These are phyloP conservation scores for Dromas ardeola DNA, from an alignment of 2,113 vertebrate species.

Conservation along the genomic window DNA sequence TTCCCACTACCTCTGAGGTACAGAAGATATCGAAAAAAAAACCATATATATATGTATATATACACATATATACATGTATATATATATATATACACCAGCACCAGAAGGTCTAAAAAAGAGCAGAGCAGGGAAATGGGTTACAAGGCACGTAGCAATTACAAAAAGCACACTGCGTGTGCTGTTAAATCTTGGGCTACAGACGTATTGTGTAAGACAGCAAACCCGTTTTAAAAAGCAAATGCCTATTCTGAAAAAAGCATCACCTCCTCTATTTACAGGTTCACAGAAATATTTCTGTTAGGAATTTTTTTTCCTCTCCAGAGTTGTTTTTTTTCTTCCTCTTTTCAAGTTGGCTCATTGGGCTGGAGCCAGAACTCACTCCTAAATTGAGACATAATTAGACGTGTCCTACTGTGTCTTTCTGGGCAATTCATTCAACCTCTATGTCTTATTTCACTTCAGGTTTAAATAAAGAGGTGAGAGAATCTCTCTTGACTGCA, in stretches of 20 bases:
- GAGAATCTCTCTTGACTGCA: background rate
- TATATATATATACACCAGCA: background rate
- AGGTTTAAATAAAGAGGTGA: background rate
- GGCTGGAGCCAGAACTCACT: background rate
- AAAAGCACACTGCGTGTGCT: background rate
- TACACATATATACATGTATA: too few relatives aligned
- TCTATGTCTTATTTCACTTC: background rate
- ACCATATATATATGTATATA: background rate
- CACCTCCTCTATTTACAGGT: background rate
- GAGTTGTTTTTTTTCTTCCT: background rate
- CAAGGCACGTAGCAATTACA: background rate
- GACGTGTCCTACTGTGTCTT: background rate
- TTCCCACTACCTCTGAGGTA: background rate
- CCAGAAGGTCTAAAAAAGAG: background rate
- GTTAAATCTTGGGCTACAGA: background rate
- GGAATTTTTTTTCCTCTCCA: background rate
- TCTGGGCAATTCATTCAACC: background rate
- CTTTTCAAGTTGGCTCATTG: background rate
- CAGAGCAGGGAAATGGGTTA: background rate
- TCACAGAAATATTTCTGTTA: background rate
- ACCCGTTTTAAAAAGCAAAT: background rate
- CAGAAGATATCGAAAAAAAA: background rate
- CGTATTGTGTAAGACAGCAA: background rate
- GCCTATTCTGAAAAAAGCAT: background rate
- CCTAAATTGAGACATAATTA: background rate